Percentiles rank a stretch among this genome's conserved stretches.
These are phyloP conservation scores for Zenarchopterus dispar DNA, from an alignment of 2,797 vertebrate genomes.

Conservation along the genomic window DNA sequence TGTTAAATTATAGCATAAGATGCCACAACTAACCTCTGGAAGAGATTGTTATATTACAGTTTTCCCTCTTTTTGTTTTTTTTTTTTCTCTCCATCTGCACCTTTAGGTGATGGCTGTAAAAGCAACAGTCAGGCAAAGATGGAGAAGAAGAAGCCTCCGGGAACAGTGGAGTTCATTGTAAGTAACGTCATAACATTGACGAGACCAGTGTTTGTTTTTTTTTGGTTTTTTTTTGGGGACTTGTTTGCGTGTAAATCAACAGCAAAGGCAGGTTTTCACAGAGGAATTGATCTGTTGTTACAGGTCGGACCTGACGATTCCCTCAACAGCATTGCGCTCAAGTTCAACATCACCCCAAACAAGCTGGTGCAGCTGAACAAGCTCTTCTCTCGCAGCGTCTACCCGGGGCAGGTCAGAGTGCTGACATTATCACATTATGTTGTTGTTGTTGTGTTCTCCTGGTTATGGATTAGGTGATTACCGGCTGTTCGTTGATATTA, in stretches of 20 bases:
- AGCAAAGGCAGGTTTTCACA: not conserved
- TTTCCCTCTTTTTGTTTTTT: not conserved
- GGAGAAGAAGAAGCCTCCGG: slow-evolving; percentile 91
- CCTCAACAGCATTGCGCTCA: slow-evolving; percentile 94
- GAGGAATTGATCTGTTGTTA: slow-evolving; percentile 35
- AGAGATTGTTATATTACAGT: too few species aligned
- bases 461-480: slow-evolving; percentile 3
- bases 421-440: not conserved
- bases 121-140: slow-evolving; percentile 84
- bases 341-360: slow-evolving; percentile 97
- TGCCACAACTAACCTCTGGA: too few species aligned
- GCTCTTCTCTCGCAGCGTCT: slow-evolving; percentile 92
- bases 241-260: not conserved
- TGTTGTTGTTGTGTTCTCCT: not conserved
- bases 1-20: too few species aligned
- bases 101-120: slow-evolving; percentile 86
- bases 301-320: slow-evolving; percentile 89
- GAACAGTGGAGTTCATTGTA: slow-evolving; percentile 91
- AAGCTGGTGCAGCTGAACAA: slow-evolving; percentile 96
- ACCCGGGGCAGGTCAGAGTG: slow-evolving; percentile 92
- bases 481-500: slow-evolving; percentile 31
- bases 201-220: not conserved
- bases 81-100: not conserved
- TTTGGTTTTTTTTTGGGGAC: not conserved
- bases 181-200: slow-evolving; percentile 65